phyloP scores from a whole-genome alignment of 2,888 invertebrate genomes.

The Pristionchus maxplancki region DNA sequence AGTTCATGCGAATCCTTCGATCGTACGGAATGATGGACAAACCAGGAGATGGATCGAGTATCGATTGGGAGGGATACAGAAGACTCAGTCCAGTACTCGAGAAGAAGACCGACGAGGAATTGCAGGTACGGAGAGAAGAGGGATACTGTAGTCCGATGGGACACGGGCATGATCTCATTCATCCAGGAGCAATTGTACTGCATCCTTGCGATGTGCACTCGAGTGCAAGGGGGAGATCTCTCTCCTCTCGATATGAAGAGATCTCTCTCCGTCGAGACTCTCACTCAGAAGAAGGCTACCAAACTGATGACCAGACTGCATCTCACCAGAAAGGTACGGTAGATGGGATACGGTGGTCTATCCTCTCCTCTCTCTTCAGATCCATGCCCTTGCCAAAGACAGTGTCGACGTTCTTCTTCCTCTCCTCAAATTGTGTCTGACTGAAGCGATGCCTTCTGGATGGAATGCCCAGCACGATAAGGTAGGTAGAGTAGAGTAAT shows the following conservation, averaged over 20 bases:
- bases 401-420: constrained; percentile 89
- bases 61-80: constrained; percentile 93
- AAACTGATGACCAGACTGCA: constrained; percentile 94
- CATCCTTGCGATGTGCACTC: constrained; percentile 95
- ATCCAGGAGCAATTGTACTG: constrained; percentile 92
- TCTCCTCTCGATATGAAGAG: constrained; percentile 86
- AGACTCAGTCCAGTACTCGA: constrained; percentile 89
- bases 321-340: constrained; percentile 86
- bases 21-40: constrained; percentile 95
- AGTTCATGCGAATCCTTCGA: constrained; percentile 94
- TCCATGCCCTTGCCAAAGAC: constrained; percentile 90
- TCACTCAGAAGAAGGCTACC: constrained; percentile 92
- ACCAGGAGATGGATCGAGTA: constrained; percentile 82
- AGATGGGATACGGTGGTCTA: neutral
- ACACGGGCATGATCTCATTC: constrained; percentile 78
- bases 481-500: constrained; percentile 90
- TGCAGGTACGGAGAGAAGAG: constrained; percentile 85
- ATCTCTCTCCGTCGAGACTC: constrained; percentile 86
- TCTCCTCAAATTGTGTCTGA: constrained; percentile 94
- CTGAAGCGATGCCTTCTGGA: constrained; percentile 90
- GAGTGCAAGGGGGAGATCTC: constrained; percentile 82
- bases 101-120: constrained; percentile 93
- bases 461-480: constrained; percentile 87
- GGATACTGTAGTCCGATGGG: neutral
- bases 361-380: constrained; percentile 72